Base-by-base conservation (phyloP, 2,888 invertebrate species). In the Chesias legatella region DNA sequence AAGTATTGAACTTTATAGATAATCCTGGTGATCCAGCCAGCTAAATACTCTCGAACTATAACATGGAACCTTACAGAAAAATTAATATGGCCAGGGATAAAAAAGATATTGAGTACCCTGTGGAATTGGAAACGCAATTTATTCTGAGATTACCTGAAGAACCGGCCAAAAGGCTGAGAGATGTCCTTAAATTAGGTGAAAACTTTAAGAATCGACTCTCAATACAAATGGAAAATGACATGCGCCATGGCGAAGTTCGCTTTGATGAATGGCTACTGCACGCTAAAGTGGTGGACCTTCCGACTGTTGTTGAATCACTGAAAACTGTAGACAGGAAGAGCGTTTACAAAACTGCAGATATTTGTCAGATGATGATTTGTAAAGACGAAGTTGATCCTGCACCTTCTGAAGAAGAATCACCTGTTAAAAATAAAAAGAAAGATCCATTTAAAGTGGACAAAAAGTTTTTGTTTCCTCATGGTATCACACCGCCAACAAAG, bases 281-380 rank as follows among this genome's bases (percentile, higher is more conserved):
- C 70, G 93, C 95, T 0, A 98, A 97, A 89, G 91, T 98, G 21
- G 92, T 97, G 0, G 98, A 99, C 76, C 78, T 98, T 30, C 98
- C 98, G 0, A 95, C 97, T 7, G 90, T 98, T 7, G 92, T 97
- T 6, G 98, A 99, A 82, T 95, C 97, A 0, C 83, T 96, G 41
- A 99, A 99, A 88, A 98, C 98, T 0, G 95, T 98, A 40, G 99
- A 99, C 73, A 93, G 92, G 48, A 99, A 98, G 79, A 98, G 96
- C 64, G 96, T 99, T 61, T 99, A 99, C 73, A 99, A 99, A 89
- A 96, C 98, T 1, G 97, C 98, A 0, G 99, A 99, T 76, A 93
- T 99, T 47, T 96, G 96, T 61, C 99, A 98, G 89, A 89, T 93
- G 86, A 92, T 98, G 90, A 90, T 97, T 38, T 97, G 97, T 62